A percentile compares a stretch with the other conserved stretches of the same genome.
Evolutionary conservation across 2,888 invertebrate genomes (phyloP).

Genomic region (Electrophaes corylata): DNA sequence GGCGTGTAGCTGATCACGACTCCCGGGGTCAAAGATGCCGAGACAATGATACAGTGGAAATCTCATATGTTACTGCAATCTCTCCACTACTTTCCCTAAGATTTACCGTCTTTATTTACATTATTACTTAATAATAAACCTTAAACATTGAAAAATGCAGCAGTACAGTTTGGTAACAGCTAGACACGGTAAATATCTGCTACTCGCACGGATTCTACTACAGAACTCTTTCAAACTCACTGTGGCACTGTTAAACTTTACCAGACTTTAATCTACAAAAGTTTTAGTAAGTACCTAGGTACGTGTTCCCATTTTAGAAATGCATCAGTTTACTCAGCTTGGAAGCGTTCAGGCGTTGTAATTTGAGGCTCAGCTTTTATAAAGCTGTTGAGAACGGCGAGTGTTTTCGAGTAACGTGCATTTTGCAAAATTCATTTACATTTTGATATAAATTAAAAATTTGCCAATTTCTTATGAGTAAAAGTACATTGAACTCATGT

Average conservation of each 20-base stretch:
- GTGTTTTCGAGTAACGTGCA: background rate
- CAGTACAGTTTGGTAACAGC: background rate
- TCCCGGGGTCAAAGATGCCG: slow-evolving; percentile 33
- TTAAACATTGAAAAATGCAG: background rate
- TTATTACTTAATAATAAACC: background rate
- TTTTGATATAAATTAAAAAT: background rate
- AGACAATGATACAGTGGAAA: slow-evolving; percentile 24
- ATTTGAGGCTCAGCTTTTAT: slow-evolving; percentile 21
- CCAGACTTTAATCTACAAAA: slow-evolving; percentile 16
- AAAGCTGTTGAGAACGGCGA: slow-evolving; percentile 3
- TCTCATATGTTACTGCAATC: slow-evolving; percentile 23
- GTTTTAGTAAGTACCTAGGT: slow-evolving; percentile 18
- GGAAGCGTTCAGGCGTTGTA: slow-evolving; percentile 17
- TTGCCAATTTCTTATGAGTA: background rate
- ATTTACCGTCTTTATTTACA: slow-evolving; percentile 1
- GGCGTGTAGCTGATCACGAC: slow-evolving; percentile 33
- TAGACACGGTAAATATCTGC: too few relatives aligned
- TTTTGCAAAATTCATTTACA: background rate
- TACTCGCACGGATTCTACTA: background rate
- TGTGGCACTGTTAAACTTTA: background rate
- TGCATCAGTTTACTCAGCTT: slow-evolving; percentile 23
- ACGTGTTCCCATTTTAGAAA: slow-evolving; percentile 26
- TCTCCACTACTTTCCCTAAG: slow-evolving; percentile 14
- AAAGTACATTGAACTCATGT: too few relatives aligned
- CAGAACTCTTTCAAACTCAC: background rate